Evolutionary conservation across 2,113 vertebrate species (phyloP).

Genomic region (Poeciliopsis retropinna): DNA sequence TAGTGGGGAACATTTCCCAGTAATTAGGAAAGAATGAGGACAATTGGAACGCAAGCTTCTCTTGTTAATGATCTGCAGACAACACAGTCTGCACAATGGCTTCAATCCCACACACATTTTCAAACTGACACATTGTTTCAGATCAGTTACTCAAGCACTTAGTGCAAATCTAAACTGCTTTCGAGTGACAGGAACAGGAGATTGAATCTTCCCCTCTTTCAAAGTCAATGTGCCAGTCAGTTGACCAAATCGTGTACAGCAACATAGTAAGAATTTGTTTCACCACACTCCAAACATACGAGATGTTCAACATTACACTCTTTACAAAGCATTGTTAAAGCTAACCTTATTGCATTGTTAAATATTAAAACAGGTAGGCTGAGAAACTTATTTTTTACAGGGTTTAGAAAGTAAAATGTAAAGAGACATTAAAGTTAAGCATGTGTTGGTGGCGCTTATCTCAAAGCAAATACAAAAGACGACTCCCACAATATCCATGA

Average conservation of each 20-base stretch:
- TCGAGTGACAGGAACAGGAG: conserved; percentile 2
- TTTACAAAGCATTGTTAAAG: background rate
- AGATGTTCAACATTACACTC: background rate
- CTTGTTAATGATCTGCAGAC: conserved; percentile 67
- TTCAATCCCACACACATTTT: conserved; percentile 30
- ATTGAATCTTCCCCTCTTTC: background rate
- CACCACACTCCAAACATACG: conserved; percentile 1
- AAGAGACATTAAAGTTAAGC: background rate
- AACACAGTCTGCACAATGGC: conserved; percentile 23
- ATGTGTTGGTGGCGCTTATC: background rate
- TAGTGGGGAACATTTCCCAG: conserved; percentile 64
- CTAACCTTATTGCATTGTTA: background rate
- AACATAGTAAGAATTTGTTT: background rate
- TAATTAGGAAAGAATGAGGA: conserved; percentile 68
- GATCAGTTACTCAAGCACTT: background rate
- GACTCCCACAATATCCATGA: background rate
- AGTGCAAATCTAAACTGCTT: conserved; percentile 3
- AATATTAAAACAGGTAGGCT: background rate
- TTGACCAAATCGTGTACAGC: background rate
- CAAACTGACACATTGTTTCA: conserved; percentile 8
- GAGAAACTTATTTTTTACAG: background rate
- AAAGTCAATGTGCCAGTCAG: conserved; percentile 3
- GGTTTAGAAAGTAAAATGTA: background rate
- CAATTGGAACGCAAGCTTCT: conserved; percentile 42
- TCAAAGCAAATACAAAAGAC: background rate